A percentile compares a stretch with the other conserved stretches of the same genome.
phyloP scores from a whole-genome alignment of 2,113 vertebrate species.

The Helogale parvula region DNA sequence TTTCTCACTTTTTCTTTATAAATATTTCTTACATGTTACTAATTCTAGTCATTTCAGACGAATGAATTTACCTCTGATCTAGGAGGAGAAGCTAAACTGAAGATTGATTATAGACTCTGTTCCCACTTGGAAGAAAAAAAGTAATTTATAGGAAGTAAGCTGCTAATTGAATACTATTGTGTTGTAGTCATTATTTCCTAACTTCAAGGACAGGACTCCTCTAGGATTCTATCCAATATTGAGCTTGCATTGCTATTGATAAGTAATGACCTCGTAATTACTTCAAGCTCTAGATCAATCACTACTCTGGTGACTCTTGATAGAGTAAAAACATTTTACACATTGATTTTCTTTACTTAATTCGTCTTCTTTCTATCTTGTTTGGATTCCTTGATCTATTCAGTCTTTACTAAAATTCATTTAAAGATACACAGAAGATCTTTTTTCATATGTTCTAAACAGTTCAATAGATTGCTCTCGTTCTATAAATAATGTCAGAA shows the following conservation, averaged over 20 bases:
- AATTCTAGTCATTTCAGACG: slow-evolving; percentile 50
- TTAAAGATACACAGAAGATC: neutral
- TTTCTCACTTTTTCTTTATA: neutral
- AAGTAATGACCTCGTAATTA: slow-evolving; percentile 79
- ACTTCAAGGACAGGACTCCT: slow-evolving; percentile 59
- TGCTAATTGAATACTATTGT: slow-evolving; percentile 61
- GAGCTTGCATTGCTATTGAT: slow-evolving; percentile 56
- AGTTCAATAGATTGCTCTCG: neutral
- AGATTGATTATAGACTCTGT: neutral
- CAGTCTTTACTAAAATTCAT: slow-evolving; percentile 68
- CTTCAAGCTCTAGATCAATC: slow-evolving; percentile 74
- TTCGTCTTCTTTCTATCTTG: slow-evolving; percentile 62
- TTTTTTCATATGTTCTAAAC: slow-evolving; percentile 33
- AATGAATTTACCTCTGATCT: neutral
- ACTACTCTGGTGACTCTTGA: slow-evolving; percentile 54
- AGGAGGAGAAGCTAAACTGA: slow-evolving; percentile 19
- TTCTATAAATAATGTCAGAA: neutral
- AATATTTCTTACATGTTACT: neutral
- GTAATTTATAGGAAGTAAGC: neutral
- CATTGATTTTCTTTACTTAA: slow-evolving; percentile 76
- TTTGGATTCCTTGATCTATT: slow-evolving; percentile 65
- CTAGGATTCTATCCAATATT: slow-evolving; percentile 60
- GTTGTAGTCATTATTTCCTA: slow-evolving; percentile 69
- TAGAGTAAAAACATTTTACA: slow-evolving; percentile 41
- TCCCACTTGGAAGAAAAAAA: slow-evolving; percentile 51